Conservation (phyloP, 2,113 vertebrate species). For the Ceyx margarethae region DNA sequence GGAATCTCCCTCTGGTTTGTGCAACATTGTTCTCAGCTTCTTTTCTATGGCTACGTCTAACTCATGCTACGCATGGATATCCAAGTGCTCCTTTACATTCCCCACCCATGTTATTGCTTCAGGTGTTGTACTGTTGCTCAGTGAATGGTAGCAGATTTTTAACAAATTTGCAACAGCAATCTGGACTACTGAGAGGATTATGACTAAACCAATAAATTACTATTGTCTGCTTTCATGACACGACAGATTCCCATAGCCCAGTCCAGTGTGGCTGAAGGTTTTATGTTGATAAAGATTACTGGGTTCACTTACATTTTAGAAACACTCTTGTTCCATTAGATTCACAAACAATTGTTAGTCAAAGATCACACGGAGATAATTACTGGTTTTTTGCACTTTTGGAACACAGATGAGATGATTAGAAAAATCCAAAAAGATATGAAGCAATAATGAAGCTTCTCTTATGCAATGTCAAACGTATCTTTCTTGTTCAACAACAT, state of each 20-base stretch:
- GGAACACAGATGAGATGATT: constrained; percentile 59
- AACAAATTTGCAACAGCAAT: constrained; percentile 62
- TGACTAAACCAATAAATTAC: constrained; percentile 54
- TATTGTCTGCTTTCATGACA: constrained; percentile 59
- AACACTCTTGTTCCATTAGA: constrained; percentile 14
- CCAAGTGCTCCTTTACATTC: background rate
- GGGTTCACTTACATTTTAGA: constrained; percentile 14
- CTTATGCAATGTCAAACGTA: constrained; percentile 41
- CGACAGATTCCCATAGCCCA: constrained; percentile 19
- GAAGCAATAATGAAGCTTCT: constrained; percentile 29
- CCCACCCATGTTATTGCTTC: constrained; percentile 55
- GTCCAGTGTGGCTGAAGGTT: constrained; percentile 39
- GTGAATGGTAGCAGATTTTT: constrained; percentile 66
- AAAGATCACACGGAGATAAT: constrained; percentile 58
- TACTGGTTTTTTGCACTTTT: constrained; percentile 32
- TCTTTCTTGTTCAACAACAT: constrained; percentile 69
- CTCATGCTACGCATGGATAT: background rate
- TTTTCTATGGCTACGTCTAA: background rate
- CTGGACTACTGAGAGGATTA: constrained; percentile 64
- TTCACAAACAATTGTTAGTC: constrained; percentile 52
- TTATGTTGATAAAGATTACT: constrained; percentile 3
- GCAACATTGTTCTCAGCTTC: background rate
- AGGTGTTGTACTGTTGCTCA: constrained; percentile 32
- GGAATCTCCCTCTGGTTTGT: background rate
- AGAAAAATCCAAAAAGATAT: constrained; percentile 39